Percentiles rank a stretch among this genome's conserved stretches.
Evolutionary conservation across 2,797 vertebrate genomes (phyloP).

Genomic region (Pangasius larnaudii): DNA sequence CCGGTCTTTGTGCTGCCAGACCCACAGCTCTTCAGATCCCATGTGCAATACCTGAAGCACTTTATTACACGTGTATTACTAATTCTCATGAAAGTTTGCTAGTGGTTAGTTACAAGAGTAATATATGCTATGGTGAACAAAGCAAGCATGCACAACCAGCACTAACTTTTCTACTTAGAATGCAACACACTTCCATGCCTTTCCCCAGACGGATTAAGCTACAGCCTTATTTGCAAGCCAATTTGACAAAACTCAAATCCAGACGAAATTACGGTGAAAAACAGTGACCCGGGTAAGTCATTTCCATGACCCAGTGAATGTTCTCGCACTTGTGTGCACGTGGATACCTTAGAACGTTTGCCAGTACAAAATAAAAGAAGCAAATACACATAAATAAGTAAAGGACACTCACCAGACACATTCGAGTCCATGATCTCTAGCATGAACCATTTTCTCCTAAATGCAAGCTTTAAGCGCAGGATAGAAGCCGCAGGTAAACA

Average conservation of each 20-base stretch:
- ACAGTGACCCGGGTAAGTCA: not conserved
- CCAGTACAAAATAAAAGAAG: not conserved
- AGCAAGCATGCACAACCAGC: not conserved
- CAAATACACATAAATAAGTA: not conserved
- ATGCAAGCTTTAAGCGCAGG: not conserved
- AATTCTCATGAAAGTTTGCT: not conserved
- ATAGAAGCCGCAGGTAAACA: not conserved
- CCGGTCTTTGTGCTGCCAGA: not conserved
- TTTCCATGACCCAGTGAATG: too few species aligned
- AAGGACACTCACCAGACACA: conserved; percentile 40
- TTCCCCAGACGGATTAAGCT: not conserved
- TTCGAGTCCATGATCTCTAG: not conserved
- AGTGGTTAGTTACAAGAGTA: not conserved
- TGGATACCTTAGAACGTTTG: not conserved
- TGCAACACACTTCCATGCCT: not conserved
- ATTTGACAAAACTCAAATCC: not conserved
- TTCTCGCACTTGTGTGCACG: too few species aligned
- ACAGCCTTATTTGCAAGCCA: not conserved
- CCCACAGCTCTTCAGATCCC: too few species aligned
- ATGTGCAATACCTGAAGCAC: too few species aligned
- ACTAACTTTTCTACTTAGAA: not conserved
- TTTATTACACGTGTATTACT: too few species aligned
- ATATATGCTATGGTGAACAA: not conserved
- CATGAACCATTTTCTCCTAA: not conserved
- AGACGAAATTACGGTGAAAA: not conserved